phyloP scores from a whole-genome alignment of 1,140 invertebrate species.

The Aporrectodea caliginosa region DNA sequence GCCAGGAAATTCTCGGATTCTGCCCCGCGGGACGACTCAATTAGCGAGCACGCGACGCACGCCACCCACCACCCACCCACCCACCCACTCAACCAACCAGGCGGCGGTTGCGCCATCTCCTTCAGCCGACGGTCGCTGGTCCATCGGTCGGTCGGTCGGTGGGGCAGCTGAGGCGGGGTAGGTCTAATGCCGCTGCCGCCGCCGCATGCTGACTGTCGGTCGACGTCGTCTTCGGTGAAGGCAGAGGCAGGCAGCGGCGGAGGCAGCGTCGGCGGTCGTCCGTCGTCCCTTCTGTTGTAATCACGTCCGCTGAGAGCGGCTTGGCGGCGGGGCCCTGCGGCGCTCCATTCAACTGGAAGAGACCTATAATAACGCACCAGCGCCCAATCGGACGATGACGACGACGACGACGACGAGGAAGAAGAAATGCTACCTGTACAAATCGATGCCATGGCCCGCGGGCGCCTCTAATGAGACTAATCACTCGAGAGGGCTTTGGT shows the following conservation, averaged over 20 bases:
- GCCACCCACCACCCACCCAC: background rate
- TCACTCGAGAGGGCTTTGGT: background rate
- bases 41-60: slow-evolving; percentile 22
- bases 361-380: background rate
- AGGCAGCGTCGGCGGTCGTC: too few relatives aligned
- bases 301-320: background rate
- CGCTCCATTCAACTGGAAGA: background rate
- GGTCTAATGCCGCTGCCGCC: too few relatives aligned
- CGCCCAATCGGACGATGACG: too few relatives aligned
- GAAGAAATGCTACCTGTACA: background rate
- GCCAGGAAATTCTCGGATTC: background rate
- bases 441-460: background rate
- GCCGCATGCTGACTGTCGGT: too few relatives aligned
- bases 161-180: background rate
- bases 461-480: background rate
- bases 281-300: background rate
- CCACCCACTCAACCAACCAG: too few relatives aligned
- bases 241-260: background rate
- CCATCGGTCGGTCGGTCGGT: background rate
- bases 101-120: background rate
- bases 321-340: too few relatives aligned
- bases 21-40: slow-evolving; percentile 14
- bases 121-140: background rate
- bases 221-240: too few relatives aligned
- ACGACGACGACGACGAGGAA: background rate